These are phyloP conservation scores for Regulus satrapa DNA, from an alignment of 2,113 vertebrate species.

Conservation along the genomic window DNA sequence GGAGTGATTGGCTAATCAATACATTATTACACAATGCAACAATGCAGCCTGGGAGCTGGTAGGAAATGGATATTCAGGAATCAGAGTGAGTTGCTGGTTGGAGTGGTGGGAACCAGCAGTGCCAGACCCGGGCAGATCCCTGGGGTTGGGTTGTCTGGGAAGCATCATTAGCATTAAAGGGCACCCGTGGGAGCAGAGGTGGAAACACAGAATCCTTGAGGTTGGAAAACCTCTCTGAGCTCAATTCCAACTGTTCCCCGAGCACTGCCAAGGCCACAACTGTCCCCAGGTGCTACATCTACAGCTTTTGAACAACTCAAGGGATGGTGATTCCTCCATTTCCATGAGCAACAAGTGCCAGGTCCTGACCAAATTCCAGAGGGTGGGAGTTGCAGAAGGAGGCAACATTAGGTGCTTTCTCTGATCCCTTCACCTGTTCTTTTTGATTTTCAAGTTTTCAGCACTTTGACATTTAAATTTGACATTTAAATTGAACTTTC, in stretches of 20 bases:
- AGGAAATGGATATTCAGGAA: background rate
- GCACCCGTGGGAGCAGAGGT: background rate
- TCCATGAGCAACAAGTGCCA: background rate
- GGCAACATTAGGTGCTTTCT: background rate
- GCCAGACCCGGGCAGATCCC: background rate
- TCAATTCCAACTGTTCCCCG: fast-evolving
- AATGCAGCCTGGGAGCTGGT: background rate
- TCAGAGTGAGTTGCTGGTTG: background rate
- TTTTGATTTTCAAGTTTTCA: background rate
- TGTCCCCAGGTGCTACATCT: background rate
- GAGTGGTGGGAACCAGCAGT: background rate
- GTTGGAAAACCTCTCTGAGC: background rate
- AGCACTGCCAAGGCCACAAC: background rate
- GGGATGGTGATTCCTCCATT: background rate
- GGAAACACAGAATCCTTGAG: background rate
- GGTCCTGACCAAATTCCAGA: background rate
- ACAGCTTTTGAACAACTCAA: background rate
- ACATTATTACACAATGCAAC: background rate
- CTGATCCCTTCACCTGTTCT: fast-evolving
- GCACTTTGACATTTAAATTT: background rate
- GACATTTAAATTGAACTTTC: background rate
- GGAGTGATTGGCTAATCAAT: conserved; percentile 69
- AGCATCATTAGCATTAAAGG: background rate
- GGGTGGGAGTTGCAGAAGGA: background rate
- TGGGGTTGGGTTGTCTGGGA: background rate